Base-by-base conservation (phyloP, 2,797 vertebrate species). In the Neosilurus mollespiculum region DNA sequence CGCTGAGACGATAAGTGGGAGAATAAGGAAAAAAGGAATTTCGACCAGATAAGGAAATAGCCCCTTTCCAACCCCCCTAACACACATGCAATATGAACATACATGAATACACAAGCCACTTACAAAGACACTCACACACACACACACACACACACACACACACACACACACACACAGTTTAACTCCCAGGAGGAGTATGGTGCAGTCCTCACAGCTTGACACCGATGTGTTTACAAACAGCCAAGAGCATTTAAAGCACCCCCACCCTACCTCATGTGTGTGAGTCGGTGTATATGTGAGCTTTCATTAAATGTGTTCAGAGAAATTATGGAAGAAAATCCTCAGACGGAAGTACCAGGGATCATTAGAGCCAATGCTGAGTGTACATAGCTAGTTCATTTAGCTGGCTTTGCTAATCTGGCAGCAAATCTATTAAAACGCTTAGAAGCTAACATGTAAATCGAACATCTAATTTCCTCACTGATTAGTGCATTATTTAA, bases 31-130 rank as follows among this genome's bases (percentile, higher is more conserved):
- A 77, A 53, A 77, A 81, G 49, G 34, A 37, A 81, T 70, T 81
- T 76, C 54, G 24, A 85, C 64, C 58, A 81, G 80, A 81, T 85
- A 85, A 81, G 72, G 70, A 78, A 81, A 76, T 58, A 51, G 37
- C 65, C 54, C 62, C 54, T 14, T 34, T 79, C 24, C 24, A 34
- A 62, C 58, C 64, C 66, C n/a, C 59, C 15, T 20, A n/a, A 37
- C 81, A 75, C 54, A 37, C 62, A 72, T 80, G 65, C 37, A 81
- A 4, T 24, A 81, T 65, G 56, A 58, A 78, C n/a, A 71, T 66
- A 78, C 58, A 78, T 34, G 59, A 43, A 79, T 30, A 26, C 58
- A 64, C 75, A 58, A 34, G 51, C 75, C 64, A 59, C n/a, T 70
- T 24, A 62, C 53, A 56, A 54, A 81, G 11, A 4, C 64, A 62